Evolutionary conservation across 1,140 invertebrate genomes (phyloP).

Genomic region (Cydia fagiglandana): DNA sequence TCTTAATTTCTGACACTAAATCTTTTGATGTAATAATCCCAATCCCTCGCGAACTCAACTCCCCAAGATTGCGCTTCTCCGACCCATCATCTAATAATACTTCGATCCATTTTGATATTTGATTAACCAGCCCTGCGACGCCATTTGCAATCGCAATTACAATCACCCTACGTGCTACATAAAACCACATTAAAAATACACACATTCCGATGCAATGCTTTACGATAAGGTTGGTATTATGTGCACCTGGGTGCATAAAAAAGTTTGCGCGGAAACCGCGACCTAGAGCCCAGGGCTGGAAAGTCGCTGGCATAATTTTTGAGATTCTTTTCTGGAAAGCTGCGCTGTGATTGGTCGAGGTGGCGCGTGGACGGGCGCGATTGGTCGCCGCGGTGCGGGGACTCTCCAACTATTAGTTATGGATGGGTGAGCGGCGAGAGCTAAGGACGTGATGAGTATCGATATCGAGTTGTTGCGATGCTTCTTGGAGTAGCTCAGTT

Average conservation of each 20-base stretch:
- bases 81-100: constrained; percentile 40
- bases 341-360: constrained; percentile 54
- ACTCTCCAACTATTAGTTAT: constrained; percentile 75
- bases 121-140: constrained; percentile 58
- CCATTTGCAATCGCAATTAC: constrained; percentile 72
- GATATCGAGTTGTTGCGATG: constrained; percentile 31
- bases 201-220: not conserved
- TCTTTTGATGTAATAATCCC: not conserved
- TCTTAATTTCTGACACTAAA: not conserved
- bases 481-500: not conserved
- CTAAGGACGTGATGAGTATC: constrained; percentile 45
- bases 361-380: constrained; percentile 40
- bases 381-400: constrained; percentile 65
- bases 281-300: constrained; percentile 52
- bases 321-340: constrained; percentile 61
- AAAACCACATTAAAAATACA: constrained; percentile 34
- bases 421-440: constrained; percentile 58
- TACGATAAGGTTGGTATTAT: constrained; percentile 38
- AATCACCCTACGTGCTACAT: constrained; percentile 53
- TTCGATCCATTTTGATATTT: constrained; percentile 54
- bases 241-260: constrained; percentile 6
- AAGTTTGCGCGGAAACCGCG: constrained; percentile 43
- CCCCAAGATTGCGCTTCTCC: constrained; percentile 20
- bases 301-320: constrained; percentile 59
- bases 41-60: not conserved